A percentile compares a stretch with the other conserved stretches of the same genome.
These are phyloP conservation scores for Oncopodura yosiiana DNA, from an alignment of 1,140 invertebrate genomes.

Conservation along the genomic window DNA sequence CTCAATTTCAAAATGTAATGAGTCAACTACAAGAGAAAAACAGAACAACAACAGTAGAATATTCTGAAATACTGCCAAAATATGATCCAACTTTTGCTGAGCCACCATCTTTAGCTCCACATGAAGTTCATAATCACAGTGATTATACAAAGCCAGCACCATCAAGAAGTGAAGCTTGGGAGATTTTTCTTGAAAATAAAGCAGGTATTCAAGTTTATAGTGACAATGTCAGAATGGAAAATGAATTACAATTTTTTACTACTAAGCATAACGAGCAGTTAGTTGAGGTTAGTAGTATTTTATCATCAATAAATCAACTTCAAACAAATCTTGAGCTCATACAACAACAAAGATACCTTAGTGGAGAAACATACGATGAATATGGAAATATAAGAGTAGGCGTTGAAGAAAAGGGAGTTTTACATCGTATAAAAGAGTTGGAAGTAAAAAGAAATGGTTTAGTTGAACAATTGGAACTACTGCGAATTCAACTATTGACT, in stretches of 20 bases:
- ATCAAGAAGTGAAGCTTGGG: not conserved
- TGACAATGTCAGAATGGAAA: not conserved
- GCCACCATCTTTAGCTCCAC: not conserved
- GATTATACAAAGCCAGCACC: not conserved
- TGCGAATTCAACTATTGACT: not conserved
- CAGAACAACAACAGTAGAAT: not conserved
- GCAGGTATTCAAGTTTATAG: not conserved
- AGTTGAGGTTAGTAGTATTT: not conserved
- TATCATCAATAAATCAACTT: not conserved
- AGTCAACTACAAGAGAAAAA: not conserved
- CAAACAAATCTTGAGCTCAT: slow-evolving; percentile 2
- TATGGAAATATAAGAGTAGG: not conserved
- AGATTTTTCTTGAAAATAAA: not conserved
- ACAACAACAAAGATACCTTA: slow-evolving; percentile 3
- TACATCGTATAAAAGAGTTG: slow-evolving; percentile 1
- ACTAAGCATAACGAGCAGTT: not conserved
- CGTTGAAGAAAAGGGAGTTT: slow-evolving; percentile 1
- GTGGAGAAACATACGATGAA: slow-evolving; percentile 2
- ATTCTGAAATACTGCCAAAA: not conserved
- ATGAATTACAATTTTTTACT: not conserved
- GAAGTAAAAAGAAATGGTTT: not conserved
- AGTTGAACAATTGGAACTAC: not conserved
- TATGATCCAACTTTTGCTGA: not conserved
- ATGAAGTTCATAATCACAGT: not conserved
- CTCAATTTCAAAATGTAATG: not conserved